Percentiles rank a stretch among this genome's conserved stretches.
These are phyloP conservation scores for Dasyornis broadbenti DNA, from an alignment of 2,113 vertebrate genomes.

Conservation along the genomic window DNA sequence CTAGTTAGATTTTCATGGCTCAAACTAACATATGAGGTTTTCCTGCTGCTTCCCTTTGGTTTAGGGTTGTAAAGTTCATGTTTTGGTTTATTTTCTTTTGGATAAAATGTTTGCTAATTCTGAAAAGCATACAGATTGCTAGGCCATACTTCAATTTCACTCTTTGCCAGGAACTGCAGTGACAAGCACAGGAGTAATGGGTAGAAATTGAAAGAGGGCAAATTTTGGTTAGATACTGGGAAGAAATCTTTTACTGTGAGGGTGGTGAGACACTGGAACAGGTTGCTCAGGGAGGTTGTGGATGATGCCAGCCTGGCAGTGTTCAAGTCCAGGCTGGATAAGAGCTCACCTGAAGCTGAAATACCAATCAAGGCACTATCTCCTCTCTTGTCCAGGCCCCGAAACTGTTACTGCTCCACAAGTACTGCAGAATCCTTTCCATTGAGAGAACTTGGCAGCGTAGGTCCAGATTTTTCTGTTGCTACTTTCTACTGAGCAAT, in stretches of 20 bases:
- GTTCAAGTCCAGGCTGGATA: not conserved
- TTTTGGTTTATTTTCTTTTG: not conserved
- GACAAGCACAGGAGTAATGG: not conserved
- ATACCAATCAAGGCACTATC: not conserved
- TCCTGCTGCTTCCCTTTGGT: not conserved
- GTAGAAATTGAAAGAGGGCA: not conserved
- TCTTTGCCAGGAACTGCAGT: not conserved
- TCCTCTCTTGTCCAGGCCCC: not conserved
- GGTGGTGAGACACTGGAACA: not conserved
- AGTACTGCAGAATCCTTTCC: not conserved
- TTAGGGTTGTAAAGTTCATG: not conserved
- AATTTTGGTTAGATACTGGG: not conserved
- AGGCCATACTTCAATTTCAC: not conserved
- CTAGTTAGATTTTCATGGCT: not conserved
- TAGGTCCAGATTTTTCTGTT: not conserved
- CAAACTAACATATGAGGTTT: not conserved
- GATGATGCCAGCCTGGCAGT: not conserved
- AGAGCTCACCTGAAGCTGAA: not conserved
- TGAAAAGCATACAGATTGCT: not conserved
- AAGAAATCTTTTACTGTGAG: not conserved
- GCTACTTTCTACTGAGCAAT: not conserved
- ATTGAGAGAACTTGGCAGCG: not conserved
- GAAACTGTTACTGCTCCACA: not conserved
- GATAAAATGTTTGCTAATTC: not conserved
- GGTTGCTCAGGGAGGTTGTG: not conserved